Evolutionary conservation across 2,113 vertebrate genomes (phyloP).

Genomic region (Entomyzon cyanotis): DNA sequence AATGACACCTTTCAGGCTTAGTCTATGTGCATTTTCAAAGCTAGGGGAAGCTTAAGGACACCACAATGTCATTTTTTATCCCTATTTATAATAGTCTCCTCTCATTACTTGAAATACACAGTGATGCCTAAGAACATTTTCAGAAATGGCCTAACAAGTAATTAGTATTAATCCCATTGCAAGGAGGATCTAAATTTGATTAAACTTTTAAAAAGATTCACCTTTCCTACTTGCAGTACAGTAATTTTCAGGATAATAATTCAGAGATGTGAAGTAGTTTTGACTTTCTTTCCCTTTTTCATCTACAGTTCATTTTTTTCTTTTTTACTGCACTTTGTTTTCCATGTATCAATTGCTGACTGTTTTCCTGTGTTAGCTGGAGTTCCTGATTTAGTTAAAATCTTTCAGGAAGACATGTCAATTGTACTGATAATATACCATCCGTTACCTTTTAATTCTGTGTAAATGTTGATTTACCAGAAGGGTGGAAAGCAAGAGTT

Average conservation of each 20-base stretch:
- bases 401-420: background rate
- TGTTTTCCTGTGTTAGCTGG: background rate
- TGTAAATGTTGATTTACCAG: constrained; percentile 48
- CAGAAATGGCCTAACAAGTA: background rate
- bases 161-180: background rate
- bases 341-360: background rate
- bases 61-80: background rate
- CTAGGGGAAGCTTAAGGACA: background rate
- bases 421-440: background rate
- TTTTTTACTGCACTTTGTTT: background rate
- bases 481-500: constrained; percentile 60
- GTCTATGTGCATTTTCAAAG: background rate
- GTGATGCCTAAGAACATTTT: background rate
- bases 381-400: background rate
- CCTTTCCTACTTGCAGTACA: background rate
- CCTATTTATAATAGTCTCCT: background rate
- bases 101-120: background rate
- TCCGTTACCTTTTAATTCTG: constrained; percentile 48
- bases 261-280: background rate
- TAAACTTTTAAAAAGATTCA: background rate
- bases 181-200: background rate
- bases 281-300: background rate
- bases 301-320: background rate
- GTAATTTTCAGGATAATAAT: background rate
- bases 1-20: background rate